Evolutionary conservation across 2,888 invertebrate species (phyloP).

Genomic region (Megamerina dolium): DNA sequence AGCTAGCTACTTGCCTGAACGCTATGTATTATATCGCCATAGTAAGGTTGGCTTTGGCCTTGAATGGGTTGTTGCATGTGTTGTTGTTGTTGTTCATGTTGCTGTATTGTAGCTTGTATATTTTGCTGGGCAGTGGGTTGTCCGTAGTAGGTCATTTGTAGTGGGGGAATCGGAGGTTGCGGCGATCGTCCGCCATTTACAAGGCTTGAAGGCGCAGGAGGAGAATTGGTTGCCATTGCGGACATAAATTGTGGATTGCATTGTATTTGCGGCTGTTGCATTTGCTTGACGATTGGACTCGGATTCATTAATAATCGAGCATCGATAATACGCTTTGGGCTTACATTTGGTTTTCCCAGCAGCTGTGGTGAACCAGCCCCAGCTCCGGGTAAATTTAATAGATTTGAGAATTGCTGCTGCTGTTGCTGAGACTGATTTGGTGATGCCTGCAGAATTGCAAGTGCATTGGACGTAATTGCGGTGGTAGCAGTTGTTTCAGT

Average conservation of each 20-base stretch:
- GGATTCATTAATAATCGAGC: constrained; percentile 29
- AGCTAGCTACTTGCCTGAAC: constrained; percentile 37
- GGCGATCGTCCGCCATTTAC: constrained; percentile 34
- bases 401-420: constrained; percentile 31
- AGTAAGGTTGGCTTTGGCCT: constrained; percentile 44
- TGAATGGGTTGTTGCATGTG: constrained; percentile 22
- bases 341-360: constrained; percentile 28
- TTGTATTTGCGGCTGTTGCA: constrained; percentile 8
- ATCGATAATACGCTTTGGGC: constrained; percentile 34
- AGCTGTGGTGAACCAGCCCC: constrained; percentile 26
- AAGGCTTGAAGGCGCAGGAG: constrained; percentile 27
- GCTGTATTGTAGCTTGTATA: constrained; percentile 20
- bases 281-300: constrained; percentile 23
- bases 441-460: constrained; percentile 33
- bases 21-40: constrained; percentile 46
- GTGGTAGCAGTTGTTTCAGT: constrained; percentile 25
- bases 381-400: constrained; percentile 33
- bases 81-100: constrained; percentile 21
- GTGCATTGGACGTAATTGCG: constrained; percentile 43
- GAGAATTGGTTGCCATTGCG: constrained; percentile 5
- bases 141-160: constrained; percentile 46
- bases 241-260: constrained; percentile 13
- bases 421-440: constrained; percentile 26
- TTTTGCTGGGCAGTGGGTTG: constrained; percentile 37
- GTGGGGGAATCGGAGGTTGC: constrained; percentile 30